phyloP scores from a whole-genome alignment of 2,113 vertebrate genomes.

The Gnathonemus echidnorhynchus region DNA sequence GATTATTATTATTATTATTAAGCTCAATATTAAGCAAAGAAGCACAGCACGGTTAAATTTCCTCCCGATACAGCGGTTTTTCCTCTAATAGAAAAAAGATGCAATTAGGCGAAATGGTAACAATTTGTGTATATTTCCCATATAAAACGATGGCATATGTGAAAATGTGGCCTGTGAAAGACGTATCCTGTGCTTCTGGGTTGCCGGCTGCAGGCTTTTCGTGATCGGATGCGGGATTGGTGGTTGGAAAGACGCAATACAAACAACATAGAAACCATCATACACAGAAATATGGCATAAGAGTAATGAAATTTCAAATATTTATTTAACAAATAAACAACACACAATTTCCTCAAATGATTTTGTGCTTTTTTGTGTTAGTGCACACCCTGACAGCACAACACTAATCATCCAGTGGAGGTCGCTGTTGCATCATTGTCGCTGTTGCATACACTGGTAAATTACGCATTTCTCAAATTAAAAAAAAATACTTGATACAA shows the following conservation, averaged over 20 bases:
- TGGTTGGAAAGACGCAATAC: neutral
- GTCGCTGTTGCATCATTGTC: neutral
- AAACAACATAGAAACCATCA: neutral
- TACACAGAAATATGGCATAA: neutral
- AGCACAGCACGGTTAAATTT: neutral
- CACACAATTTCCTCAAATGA: neutral
- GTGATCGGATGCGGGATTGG: neutral
- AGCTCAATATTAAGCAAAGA: neutral
- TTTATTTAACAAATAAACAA: neutral
- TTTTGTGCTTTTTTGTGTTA: neutral
- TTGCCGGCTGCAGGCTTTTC: neutral
- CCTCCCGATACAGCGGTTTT: neutral
- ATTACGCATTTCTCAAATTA: neutral
- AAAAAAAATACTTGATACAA: neutral
- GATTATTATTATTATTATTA: too few species aligned
- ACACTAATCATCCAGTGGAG: neutral
- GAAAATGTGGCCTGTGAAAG: neutral
- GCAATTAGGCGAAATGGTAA: neutral
- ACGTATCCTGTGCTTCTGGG: neutral
- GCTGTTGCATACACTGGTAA: neutral
- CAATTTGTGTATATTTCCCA: neutral
- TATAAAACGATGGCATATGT: neutral
- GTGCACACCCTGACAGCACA: neutral
- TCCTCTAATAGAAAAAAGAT: neutral
- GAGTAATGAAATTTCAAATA: neutral